A percentile compares a stretch with the other conserved stretches of the same genome.
Conservation (phyloP, 2,888 invertebrate genomes). For the Platycheirus rosarum region DNA sequence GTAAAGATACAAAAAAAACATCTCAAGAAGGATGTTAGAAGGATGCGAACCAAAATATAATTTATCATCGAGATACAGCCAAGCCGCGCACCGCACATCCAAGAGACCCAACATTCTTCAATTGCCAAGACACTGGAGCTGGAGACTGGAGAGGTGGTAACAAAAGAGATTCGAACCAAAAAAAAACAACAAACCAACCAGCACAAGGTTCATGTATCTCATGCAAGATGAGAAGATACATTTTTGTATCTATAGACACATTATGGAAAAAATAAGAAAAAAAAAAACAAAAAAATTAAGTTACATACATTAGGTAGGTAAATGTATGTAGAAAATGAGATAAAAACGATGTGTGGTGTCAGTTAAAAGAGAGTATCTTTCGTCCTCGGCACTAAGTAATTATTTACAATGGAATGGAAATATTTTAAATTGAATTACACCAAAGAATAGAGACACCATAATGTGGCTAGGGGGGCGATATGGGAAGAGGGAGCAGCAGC, state of each 20-base stretch:
- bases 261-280: conserved; percentile 39
- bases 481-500: background rate
- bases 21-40: conserved; percentile 67
- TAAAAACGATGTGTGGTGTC: conserved; percentile 72
- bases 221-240: conserved; percentile 50
- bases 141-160: conserved; percentile 65
- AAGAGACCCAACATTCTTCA: conserved; percentile 46
- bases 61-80: conserved; percentile 71
- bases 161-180: conserved; percentile 54
- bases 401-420: conserved; percentile 72
- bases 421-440: conserved; percentile 71
- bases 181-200: conserved; percentile 19
- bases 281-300: conserved; percentile 1
- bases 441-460: conserved; percentile 44
- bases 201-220: conserved; percentile 54
- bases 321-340: conserved; percentile 22
- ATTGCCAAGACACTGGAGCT: too few species aligned
- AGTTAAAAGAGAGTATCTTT: conserved; percentile 45
- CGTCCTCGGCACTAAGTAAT: conserved; percentile 62
- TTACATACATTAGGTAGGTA: too few species aligned
- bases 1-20: conserved; percentile 12
- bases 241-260: conserved; percentile 50
- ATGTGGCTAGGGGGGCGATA: too few species aligned
- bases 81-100: conserved; percentile 36
- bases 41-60: conserved; percentile 73